Evolutionary conservation across 2,888 invertebrate species (phyloP), one percentile per base, ranked within the genome.

Genomic region (Oscheius sp.): DNA sequence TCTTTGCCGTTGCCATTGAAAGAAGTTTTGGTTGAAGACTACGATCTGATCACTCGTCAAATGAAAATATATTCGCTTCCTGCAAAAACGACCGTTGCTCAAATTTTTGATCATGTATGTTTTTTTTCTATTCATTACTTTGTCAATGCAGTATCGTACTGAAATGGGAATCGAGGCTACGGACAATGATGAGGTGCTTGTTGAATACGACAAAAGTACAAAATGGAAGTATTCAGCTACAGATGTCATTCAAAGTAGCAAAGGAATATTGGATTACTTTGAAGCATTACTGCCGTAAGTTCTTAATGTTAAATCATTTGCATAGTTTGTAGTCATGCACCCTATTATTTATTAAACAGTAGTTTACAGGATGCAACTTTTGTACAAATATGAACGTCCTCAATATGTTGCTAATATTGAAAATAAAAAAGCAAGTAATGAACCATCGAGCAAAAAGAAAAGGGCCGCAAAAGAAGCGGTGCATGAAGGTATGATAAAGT

Each of bases 361-460:
- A 21, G 12, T 35, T 75, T 78, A 43, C 68, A 80, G 80, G 1
- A 61, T 46, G 49, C 75, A 78, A 29, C 53, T 78, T 52, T 68
- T 80, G 46, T 80, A 80, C 76, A 74, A 77, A 29, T 45, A 52
- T 52, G 80, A 80, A 35, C 69, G 74, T 12, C 56, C 25, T 2
- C 80, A 80, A 35, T 76, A 64, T 56, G 45, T 71, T 21, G 71
- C 74, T 0, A 23, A 73, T 1, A 41, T 75, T 1, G 71, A 72
- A 16, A 56, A 55, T 52, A 52, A 69, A 46, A 41, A 63, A 63
- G 18, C 12, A 3, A 64, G 46, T 25, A 16, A 59, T 2, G 41
- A 73, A 5, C 9, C 52, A 23, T 6, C 59, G 0, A 18, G 59
- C 1, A 25, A 52, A 21, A 58, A 45, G n/a, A 61, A 61, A 45